Evolutionary conservation across 2,797 vertebrate genomes (phyloP).

Genomic region (Chlorospingus semifuscus): DNA sequence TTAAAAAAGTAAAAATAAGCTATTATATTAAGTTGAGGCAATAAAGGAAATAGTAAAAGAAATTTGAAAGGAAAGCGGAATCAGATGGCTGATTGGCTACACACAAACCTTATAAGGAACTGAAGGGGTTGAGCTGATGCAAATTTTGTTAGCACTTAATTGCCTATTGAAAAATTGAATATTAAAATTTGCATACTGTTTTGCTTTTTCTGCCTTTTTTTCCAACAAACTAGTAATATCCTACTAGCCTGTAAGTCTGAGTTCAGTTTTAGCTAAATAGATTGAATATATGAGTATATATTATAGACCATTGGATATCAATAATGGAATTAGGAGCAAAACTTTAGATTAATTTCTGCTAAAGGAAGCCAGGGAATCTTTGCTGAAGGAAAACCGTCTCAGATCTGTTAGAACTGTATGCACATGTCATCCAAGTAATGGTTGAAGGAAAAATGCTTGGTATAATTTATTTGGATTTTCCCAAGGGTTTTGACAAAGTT

Average conservation of each 20-base stretch:
- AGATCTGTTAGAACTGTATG: background rate
- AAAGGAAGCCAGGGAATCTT: background rate
- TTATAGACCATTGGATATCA: background rate
- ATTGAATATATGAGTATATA: background rate
- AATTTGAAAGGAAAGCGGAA: background rate
- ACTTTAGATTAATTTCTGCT: background rate
- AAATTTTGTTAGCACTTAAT: background rate
- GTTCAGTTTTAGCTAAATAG: background rate
- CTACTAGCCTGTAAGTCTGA: background rate
- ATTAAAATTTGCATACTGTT: background rate
- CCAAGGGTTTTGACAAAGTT: slow-evolving; percentile 10
- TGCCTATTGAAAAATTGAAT: background rate
- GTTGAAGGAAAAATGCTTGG: background rate
- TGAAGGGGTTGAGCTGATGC: background rate
- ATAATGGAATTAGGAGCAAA: background rate
- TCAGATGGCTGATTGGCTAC: background rate
- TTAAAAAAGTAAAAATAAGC: background rate
- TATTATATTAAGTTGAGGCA: background rate
- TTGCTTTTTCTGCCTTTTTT: background rate
- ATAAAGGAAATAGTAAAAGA: background rate
- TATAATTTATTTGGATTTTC: slow-evolving; percentile 20
- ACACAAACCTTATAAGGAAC: background rate
- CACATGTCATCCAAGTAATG: slow-evolving; percentile 2
- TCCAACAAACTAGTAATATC: background rate
- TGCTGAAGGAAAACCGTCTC: background rate